These are phyloP conservation scores for Anas bahamensis DNA, from an alignment of 2,797 vertebrate genomes.

Conservation along the genomic window DNA sequence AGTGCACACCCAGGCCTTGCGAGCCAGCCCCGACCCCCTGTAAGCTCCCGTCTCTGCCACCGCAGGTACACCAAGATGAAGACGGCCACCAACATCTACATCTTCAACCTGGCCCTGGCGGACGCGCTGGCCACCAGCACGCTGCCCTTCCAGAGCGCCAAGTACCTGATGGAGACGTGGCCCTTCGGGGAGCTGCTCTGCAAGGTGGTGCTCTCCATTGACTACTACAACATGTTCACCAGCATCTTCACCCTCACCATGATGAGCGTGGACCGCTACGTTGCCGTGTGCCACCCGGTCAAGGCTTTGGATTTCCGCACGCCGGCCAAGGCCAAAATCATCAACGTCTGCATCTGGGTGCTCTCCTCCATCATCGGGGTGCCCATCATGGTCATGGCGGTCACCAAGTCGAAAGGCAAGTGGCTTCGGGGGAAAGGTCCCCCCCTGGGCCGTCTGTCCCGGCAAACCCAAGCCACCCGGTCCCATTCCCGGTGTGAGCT, in stretches of 20 bases:
- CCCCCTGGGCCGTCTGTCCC: background rate
- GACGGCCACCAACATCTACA: constrained; percentile 98
- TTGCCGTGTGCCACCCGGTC: constrained; percentile 95
- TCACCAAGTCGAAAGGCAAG: constrained; percentile 89
- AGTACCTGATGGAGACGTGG: constrained; percentile 96
- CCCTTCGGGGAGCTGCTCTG: constrained; percentile 93
- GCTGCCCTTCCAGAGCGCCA: constrained; percentile 95
- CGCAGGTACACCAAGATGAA: constrained; percentile 97
- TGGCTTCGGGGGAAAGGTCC: background rate
- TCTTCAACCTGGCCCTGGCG: constrained; percentile 96
- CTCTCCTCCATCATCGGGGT: constrained; percentile 92
- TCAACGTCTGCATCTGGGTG: constrained; percentile 97
- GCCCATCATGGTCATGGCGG: constrained; percentile 94
- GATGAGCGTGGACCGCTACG: constrained; percentile 98
- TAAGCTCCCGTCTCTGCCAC: background rate
- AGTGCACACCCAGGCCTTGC: background rate
- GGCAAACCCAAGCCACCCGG: background rate
- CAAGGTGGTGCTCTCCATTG: constrained; percentile 92
- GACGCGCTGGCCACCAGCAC: constrained; percentile 95
- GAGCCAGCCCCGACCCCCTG: background rate
- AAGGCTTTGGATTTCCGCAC: constrained; percentile 95
- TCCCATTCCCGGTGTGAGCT: background rate
- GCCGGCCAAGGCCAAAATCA: constrained; percentile 92
- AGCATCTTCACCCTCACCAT: constrained; percentile 98
- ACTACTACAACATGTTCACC: constrained; percentile 99